Conservation (phyloP, 2,113 vertebrate genomes). For the Xiphophorus couchianus region DNA sequence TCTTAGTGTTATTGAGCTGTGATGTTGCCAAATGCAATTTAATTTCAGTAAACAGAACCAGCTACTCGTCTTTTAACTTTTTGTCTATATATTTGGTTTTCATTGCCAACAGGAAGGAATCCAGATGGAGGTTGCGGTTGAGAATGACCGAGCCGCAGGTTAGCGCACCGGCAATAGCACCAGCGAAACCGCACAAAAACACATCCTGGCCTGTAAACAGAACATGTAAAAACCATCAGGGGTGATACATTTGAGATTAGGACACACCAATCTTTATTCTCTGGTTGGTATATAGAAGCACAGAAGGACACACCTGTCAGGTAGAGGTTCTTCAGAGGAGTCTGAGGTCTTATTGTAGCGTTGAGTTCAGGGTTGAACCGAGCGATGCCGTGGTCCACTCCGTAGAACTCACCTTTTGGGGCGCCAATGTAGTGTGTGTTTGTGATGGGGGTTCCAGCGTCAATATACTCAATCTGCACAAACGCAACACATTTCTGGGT, state of each 20-base stretch:
- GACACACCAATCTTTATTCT: not conserved
- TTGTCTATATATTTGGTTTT: conserved; percentile 29
- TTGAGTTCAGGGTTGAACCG: conserved; percentile 76
- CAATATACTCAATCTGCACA: conserved; percentile 81
- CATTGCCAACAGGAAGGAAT: conserved; percentile 72
- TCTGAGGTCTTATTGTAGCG: conserved; percentile 78
- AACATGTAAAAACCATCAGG: not conserved
- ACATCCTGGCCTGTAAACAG: conserved; percentile 87
- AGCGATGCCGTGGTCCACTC: conserved; percentile 71
- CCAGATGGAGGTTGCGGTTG: conserved; percentile 85
- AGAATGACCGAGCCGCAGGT: conserved; percentile 84
- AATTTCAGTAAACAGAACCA: not conserved
- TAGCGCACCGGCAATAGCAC: conserved; percentile 86
- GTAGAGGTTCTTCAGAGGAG: conserved; percentile 88
- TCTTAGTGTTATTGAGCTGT: not conserved
- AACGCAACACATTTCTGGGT: not conserved
- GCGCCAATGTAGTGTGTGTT: conserved; percentile 87
- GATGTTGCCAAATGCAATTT: not conserved
- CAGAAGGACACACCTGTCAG: conserved; percentile 83
- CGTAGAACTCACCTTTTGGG: conserved; percentile 86
- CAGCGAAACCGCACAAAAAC: conserved; percentile 82
- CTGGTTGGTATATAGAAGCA: too few species aligned
- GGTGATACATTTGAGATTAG: not conserved
- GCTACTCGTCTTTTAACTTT: conserved; percentile 74
- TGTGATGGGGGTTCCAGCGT: conserved; percentile 86